Evolutionary conservation across 2,113 vertebrate genomes (phyloP).

Genomic region (Melozone crissalis): DNA sequence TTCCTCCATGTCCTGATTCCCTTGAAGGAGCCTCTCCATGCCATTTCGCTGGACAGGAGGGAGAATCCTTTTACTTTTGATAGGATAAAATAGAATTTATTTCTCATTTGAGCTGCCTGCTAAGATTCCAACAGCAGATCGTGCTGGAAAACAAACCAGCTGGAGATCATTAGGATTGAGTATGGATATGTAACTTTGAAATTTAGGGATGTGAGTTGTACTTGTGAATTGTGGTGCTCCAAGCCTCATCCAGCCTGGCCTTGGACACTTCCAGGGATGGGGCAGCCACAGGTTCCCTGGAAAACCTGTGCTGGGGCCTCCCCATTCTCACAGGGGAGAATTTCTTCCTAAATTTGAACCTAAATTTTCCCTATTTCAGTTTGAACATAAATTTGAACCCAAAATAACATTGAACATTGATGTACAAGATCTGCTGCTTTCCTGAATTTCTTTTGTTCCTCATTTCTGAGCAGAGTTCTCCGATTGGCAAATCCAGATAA

Average conservation of each 20-base stretch:
- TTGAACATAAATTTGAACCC: not conserved
- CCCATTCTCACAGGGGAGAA: not conserved
- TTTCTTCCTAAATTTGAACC: not conserved
- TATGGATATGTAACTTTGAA: fast-evolving
- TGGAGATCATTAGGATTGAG: not conserved
- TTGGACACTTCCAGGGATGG: not conserved
- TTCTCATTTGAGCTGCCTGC: not conserved
- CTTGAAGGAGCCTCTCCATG: not conserved
- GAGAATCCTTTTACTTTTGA: not conserved
- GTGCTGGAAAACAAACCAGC: not conserved
- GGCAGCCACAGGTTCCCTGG: not conserved
- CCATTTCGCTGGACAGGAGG: not conserved
- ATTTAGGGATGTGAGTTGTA: not conserved
- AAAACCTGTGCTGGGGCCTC: not conserved
- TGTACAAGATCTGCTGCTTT: not conserved
- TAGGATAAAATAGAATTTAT: not conserved
- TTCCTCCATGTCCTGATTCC: not conserved
- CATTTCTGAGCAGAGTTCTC: not conserved
- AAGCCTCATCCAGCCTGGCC: not conserved
- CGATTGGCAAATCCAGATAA: not conserved
- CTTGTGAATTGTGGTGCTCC: not conserved
- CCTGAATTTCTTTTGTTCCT: not conserved
- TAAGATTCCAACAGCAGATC: not conserved
- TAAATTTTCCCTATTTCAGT: not conserved
- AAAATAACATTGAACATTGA: fast-evolving